Conservation (phyloP, 2,113 vertebrate genomes). For the Epinephelus moara region DNA sequence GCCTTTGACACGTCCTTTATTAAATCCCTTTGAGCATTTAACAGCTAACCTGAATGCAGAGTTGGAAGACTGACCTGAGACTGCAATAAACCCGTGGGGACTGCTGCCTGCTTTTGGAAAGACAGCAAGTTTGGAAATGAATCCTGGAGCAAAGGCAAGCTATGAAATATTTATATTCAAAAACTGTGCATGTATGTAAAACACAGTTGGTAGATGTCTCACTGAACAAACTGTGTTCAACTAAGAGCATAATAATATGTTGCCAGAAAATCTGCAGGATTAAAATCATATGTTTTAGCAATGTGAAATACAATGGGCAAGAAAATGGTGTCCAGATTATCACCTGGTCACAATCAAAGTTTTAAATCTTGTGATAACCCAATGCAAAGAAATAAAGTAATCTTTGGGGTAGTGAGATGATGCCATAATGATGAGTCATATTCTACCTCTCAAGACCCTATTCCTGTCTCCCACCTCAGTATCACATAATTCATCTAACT, state of each 20-base stretch:
- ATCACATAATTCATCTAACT: neutral
- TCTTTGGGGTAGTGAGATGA: neutral
- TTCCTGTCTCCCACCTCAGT: neutral
- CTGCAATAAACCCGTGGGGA: constrained; percentile 46
- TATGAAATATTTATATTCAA: constrained; percentile 7
- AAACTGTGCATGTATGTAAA: neutral
- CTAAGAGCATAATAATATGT: neutral
- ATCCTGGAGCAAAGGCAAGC: neutral
- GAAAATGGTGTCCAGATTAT: neutral
- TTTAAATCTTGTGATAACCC: too few species aligned
- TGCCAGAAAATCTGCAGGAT: neutral
- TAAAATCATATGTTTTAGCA: neutral
- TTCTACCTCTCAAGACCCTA: neutral
- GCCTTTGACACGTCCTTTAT: constrained; percentile 70
- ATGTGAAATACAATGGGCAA: neutral
- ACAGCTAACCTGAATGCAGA: constrained; percentile 66
- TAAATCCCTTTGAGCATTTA: constrained; percentile 60
- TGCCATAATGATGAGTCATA: neutral
- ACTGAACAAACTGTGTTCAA: neutral
- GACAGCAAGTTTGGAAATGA: neutral
- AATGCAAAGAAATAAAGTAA: neutral
- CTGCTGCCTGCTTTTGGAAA: constrained; percentile 15
- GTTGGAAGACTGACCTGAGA: constrained; percentile 42
- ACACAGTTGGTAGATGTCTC: neutral
- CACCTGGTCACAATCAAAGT: neutral